phyloP scores from a whole-genome alignment of 1,140 invertebrate species.

The Eumaeus atala region DNA sequence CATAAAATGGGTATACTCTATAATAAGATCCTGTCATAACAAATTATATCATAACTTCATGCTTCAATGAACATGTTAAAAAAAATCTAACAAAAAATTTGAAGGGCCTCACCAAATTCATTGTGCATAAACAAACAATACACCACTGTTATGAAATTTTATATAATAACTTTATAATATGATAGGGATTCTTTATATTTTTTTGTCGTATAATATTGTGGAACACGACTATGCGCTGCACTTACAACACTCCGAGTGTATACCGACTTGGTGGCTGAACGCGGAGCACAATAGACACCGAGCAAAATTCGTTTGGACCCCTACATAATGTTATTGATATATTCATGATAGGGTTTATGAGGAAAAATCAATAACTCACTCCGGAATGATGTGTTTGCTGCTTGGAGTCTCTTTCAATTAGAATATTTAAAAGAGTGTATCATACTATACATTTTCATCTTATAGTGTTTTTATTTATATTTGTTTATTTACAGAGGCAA shows the following conservation, averaged over 20 bases:
- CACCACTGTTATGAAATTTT: conserved; percentile 34
- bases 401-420: neutral
- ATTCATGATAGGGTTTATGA: conserved; percentile 53
- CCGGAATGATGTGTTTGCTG: neutral
- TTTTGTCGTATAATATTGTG: conserved; percentile 24
- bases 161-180: conserved; percentile 38
- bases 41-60: conserved; percentile 68
- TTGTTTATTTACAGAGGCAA: no score
- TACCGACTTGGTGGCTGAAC: conserved; percentile 33
- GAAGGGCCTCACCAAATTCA: conserved; percentile 65
- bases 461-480: no score
- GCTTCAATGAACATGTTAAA: conserved; percentile 52
- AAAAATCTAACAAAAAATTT: conserved; percentile 49
- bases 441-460: no score
- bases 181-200: conserved; percentile 15
- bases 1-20: conserved; percentile 34
- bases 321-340: conserved; percentile 36
- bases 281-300: conserved; percentile 50
- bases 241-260: conserved; percentile 46
- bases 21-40: conserved; percentile 66
- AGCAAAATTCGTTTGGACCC: conserved; percentile 41
- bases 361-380: conserved; percentile 43
- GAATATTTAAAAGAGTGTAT: neutral
- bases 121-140: conserved; percentile 60
- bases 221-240: conserved; percentile 54